phyloP scores from a whole-genome alignment of 2,113 vertebrate genomes.

The Alligator sinensis region DNA sequence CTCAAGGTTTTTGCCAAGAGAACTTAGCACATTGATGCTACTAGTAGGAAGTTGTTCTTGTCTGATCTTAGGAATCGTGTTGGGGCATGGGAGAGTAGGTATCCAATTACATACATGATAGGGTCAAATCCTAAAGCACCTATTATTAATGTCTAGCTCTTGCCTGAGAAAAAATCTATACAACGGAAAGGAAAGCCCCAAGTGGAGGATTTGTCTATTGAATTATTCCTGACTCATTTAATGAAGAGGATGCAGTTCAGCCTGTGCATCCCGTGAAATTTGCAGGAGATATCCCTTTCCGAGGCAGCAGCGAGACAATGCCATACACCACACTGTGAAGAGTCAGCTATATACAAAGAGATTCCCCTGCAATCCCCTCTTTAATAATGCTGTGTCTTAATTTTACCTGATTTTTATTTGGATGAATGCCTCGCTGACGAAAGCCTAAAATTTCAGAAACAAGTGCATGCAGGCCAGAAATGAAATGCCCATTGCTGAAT shows the following conservation, averaged over 20 bases:
- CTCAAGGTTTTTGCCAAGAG: no score
- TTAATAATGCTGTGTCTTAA: background rate
- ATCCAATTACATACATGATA: no score
- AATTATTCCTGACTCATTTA: background rate
- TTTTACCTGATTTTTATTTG: background rate
- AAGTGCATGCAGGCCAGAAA: accelerated
- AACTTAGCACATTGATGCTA: no score
- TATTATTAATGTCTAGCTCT: background rate
- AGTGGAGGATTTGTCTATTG: background rate
- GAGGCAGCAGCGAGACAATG: background rate
- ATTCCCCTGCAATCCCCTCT: background rate
- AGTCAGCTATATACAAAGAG: background rate
- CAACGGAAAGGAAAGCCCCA: background rate
- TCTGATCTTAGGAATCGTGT: no score
- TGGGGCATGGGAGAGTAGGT: no score
- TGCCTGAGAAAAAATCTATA: background rate
- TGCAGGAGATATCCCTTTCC: background rate
- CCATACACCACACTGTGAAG: background rate
- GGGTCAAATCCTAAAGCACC: background rate
- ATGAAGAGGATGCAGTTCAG: background rate
- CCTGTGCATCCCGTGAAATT: background rate
- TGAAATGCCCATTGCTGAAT: background rate
- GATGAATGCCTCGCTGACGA: background rate
- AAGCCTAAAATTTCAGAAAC: background rate
- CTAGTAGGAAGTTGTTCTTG: no score